A percentile compares a stretch with the other conserved stretches of the same genome.
These are phyloP conservation scores for Rhodeus uyekii DNA, from an alignment of 2,797 vertebrate species.

Conservation along the genomic window DNA sequence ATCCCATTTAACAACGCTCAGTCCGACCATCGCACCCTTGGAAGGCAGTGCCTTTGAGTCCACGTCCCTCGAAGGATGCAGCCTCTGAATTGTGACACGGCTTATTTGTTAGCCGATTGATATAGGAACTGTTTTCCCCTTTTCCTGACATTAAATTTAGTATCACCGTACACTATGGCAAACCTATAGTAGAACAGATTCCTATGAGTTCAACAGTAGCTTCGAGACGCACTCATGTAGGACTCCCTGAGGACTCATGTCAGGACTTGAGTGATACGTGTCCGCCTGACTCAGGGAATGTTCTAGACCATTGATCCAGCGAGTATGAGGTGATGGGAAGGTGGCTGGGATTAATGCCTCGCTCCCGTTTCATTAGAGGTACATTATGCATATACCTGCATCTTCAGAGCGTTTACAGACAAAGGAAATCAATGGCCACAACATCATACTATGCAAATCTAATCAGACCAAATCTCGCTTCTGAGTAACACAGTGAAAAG, in stretches of 20 bases:
- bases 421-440: constrained; percentile 64
- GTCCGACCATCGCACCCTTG: not conserved
- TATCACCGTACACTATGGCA: not conserved
- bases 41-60: too few relatives aligned
- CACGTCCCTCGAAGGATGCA: not conserved
- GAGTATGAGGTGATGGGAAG: not conserved
- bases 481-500: constrained; percentile 33
- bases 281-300: constrained; percentile 18
- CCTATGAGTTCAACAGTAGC: not conserved
- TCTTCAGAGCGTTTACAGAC: constrained; percentile 57
- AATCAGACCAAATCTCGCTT: constrained; percentile 40
- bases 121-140: not conserved
- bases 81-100: not conserved
- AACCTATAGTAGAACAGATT: not conserved
- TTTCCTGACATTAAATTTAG: not conserved
- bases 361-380: constrained; percentile 63
- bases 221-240: not conserved
- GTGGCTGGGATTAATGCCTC: constrained; percentile 42
- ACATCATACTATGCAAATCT: constrained; percentile 62
- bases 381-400: constrained; percentile 61
- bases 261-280: not conserved
- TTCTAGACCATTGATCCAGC: constrained; percentile 26
- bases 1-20: not conserved
- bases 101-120: not conserved
- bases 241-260: not conserved